Conservation (phyloP, 2,888 invertebrate species). For the Cataglyphis cursor region DNA sequence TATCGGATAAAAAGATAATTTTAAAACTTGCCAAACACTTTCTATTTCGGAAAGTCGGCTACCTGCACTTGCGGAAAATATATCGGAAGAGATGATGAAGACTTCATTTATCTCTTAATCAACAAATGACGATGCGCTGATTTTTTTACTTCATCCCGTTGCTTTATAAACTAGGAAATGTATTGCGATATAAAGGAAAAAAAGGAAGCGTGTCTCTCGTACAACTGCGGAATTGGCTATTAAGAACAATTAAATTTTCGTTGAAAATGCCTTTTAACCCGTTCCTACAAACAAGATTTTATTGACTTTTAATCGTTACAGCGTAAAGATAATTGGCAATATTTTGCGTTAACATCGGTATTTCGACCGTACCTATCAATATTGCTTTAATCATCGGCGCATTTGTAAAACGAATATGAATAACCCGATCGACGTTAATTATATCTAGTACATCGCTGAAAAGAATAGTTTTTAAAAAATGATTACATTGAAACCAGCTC, state of each 20-base stretch:
- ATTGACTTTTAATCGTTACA: slow-evolving; percentile 58
- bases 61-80: slow-evolving; percentile 50
- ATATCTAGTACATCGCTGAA: slow-evolving; percentile 52
- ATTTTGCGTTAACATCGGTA: slow-evolving; percentile 54
- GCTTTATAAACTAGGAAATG: slow-evolving; percentile 19
- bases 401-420: slow-evolving; percentile 55
- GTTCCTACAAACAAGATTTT: slow-evolving; percentile 50
- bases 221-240: slow-evolving; percentile 49
- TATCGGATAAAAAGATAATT: slow-evolving; percentile 75
- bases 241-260: slow-evolving; percentile 56
- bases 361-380: slow-evolving; percentile 53
- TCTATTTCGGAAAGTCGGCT: slow-evolving; percentile 62
- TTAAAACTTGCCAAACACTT: slow-evolving; percentile 78
- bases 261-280: slow-evolving; percentile 43
- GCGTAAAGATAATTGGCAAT: slow-evolving; percentile 59
- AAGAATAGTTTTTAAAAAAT: slow-evolving; percentile 49
- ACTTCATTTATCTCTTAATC: slow-evolving; percentile 53
- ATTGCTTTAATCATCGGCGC: slow-evolving; percentile 53
- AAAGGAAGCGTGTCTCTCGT: slow-evolving; percentile 2
- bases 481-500: slow-evolving; percentile 39
- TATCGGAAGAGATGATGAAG: slow-evolving; percentile 58
- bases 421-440: slow-evolving; percentile 52
- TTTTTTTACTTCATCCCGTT: slow-evolving; percentile 9
- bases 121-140: not conserved
- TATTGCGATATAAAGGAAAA: not conserved